phyloP scores from a whole-genome alignment of 2,113 vertebrate species.

The Gobius niger region DNA sequence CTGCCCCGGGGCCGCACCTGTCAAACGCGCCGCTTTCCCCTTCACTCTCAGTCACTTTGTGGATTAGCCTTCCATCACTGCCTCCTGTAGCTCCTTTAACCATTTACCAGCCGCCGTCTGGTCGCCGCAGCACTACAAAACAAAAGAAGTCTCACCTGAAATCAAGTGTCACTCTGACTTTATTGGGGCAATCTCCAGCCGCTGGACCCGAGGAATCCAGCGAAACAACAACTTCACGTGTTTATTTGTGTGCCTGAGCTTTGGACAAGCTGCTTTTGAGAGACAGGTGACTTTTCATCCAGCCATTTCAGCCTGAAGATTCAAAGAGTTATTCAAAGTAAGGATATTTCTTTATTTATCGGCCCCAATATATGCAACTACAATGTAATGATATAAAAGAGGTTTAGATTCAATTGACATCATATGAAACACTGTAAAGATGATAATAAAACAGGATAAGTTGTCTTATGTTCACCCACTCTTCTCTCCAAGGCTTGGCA shows the following conservation, averaged over 20 bases:
- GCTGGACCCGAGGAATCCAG: constrained; percentile 35
- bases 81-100: constrained; percentile 43
- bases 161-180: constrained; percentile 26
- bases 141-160: constrained; percentile 63
- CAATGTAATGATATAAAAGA: background rate
- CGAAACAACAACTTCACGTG: constrained; percentile 46
- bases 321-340: no score
- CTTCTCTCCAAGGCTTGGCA: no score
- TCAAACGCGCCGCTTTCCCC: constrained; percentile 68
- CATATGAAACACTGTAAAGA: background rate
- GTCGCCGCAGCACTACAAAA: constrained; percentile 45
- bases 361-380: background rate
- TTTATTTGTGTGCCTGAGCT: constrained; percentile 22
- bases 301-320: constrained; percentile 11
- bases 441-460: background rate
- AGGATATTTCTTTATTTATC: background rate
- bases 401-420: background rate
- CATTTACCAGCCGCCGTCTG: constrained; percentile 46
- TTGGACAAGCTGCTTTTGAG: constrained; percentile 41
- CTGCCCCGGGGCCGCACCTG: constrained; percentile 71
- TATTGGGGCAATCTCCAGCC: constrained; percentile 53
- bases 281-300: constrained; percentile 34
- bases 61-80: constrained; percentile 53
- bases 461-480: background rate
- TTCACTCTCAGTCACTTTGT: constrained; percentile 49